phyloP scores from a whole-genome alignment of 2,797 vertebrate species.

The Schizopygopsis malacanthus region DNA sequence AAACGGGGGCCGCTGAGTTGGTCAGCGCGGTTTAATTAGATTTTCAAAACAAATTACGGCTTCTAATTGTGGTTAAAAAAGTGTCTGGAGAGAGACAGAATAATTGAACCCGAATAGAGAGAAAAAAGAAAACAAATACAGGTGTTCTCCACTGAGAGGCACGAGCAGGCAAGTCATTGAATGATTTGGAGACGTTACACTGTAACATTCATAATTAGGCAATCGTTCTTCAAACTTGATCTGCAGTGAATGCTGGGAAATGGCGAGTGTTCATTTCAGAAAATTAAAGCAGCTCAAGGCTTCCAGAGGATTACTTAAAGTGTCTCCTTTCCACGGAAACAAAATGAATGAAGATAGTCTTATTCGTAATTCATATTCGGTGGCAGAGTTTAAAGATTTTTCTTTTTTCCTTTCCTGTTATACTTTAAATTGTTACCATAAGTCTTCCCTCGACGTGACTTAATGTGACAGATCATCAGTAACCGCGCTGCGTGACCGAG shows the following conservation, averaged over 20 bases:
- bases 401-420: constrained; percentile 71
- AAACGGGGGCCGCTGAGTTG: constrained; percentile 57
- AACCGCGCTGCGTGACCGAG: constrained; percentile 72
- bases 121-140: constrained; percentile 30
- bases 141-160: constrained; percentile 28
- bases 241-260: constrained; percentile 47
- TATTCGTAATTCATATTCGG: constrained; percentile 75
- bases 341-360: constrained; percentile 75
- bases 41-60: constrained; percentile 80
- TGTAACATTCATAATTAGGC: constrained; percentile 49
- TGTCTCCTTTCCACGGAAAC: constrained; percentile 68
- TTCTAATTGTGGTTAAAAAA: constrained; percentile 73
- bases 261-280: constrained; percentile 61
- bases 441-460: constrained; percentile 73
- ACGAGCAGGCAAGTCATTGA: neutral
- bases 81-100: constrained; percentile 32
- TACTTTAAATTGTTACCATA: constrained; percentile 79
- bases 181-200: constrained; percentile 32
- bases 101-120: constrained; percentile 64
- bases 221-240: constrained; percentile 39
- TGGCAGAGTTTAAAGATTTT: constrained; percentile 76
- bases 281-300: constrained; percentile 58
- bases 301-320: constrained; percentile 67
- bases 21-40: constrained; percentile 76
- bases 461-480: constrained; percentile 82